phyloP scores from a whole-genome alignment of 2,888 invertebrate genomes.

The Muschampia plurimacula region DNA sequence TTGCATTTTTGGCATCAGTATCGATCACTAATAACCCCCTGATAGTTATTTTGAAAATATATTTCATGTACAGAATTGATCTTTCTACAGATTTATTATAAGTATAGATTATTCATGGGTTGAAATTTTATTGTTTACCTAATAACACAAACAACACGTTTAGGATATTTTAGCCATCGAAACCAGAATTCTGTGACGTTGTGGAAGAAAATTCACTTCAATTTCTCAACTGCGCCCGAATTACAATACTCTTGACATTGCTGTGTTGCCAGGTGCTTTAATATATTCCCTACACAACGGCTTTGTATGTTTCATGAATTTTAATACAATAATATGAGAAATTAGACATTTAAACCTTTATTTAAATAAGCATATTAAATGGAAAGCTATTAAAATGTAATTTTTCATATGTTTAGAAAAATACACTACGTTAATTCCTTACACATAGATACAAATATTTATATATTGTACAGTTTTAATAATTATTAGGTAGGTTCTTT shows the following conservation, averaged over 20 bases:
- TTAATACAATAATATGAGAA: neutral
- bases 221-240: slow-evolving; percentile 10
- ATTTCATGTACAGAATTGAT: no score
- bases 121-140: slow-evolving; percentile 21
- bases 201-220: neutral
- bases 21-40: no score
- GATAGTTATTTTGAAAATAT: no score
- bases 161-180: slow-evolving; percentile 21
- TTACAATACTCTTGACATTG: slow-evolving; percentile 1
- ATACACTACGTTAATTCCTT: no score
- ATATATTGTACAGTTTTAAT: no score
- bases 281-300: neutral
- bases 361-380: neutral
- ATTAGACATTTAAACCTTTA: neutral
- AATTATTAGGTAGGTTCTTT: no score
- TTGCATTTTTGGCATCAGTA: no score
- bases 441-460: no score
- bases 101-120: slow-evolving; percentile 34
- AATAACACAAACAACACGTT: slow-evolving; percentile 24
- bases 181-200: neutral
- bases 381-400: neutral
- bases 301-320: neutral
- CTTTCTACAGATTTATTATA: no score
- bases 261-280: slow-evolving; percentile 15
- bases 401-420: neutral